Evolutionary conservation across 1,140 invertebrate genomes (phyloP), one percentile per base, ranked within the genome.

Genomic region (Octopus bimaculoides): DNA sequence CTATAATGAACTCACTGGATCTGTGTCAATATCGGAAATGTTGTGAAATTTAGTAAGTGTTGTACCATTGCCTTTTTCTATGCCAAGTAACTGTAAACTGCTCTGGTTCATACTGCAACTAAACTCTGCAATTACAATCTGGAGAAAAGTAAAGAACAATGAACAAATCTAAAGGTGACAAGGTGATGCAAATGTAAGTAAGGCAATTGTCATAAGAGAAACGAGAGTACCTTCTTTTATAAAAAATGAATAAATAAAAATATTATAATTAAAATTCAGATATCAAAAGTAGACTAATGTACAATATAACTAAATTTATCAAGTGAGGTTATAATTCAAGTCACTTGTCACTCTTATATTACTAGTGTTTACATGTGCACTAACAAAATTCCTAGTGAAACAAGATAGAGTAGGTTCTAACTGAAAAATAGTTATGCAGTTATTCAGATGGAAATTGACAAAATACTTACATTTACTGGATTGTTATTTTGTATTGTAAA

Each of bases 401-500:
- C 3, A 0, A 2, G 3, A 41, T 3, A 41, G 26, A 41, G 26
- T 41, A 41, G 26, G 26, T 41, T 41, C 26, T 41, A 3, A 41
- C 26, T 41, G 26, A 41, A 41, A 41, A 41, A 41, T 41, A 41
- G 26, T 41, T 41, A 41, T 41, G 26, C 26, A 41, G 26, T 41
- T 41, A 41, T 41, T 0, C 26, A 41, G 26, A 41, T 2, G 26
- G 26, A 41, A 41, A 41, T 41, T 3, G 26, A 41, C 71, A 52
- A 17, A 75, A 75, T 77, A 85, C 89, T 91, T 81, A 95, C 92
- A 85, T 92, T 92, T 41, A 95, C 92, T 20, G 94, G 95, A 89
- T 95, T 95, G 82, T 93, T 92, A 90, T 95, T 95, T 80, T 93
- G 90, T n/a, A 95, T 85, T 53, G 93, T 93, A 89, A 95, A 94